phyloP scores from a whole-genome alignment of 2,797 vertebrate genomes.

The Perodicticus potto region DNA sequence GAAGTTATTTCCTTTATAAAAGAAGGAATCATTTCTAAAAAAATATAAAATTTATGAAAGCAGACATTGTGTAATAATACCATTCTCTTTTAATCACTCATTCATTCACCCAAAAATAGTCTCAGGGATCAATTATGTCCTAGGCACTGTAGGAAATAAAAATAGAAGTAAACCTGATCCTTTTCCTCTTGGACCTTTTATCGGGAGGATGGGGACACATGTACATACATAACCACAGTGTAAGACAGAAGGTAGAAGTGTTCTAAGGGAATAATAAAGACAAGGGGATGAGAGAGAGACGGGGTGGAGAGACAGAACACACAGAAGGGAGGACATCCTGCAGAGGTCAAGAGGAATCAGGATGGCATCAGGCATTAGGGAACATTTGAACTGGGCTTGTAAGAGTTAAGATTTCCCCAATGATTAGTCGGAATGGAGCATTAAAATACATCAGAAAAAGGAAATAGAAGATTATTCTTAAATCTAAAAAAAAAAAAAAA shows the following conservation, averaged over 20 bases:
- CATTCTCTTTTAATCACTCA: slow-evolving; percentile 66
- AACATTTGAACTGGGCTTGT: neutral
- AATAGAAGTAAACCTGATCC: slow-evolving; percentile 72
- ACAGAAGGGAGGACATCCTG: neutral
- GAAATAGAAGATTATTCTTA: neutral
- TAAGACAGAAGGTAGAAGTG: slow-evolving; percentile 56
- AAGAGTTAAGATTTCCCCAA: neutral
- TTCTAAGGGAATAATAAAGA: neutral
- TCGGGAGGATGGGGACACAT: neutral
- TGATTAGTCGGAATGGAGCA: neutral
- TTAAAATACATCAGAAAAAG: slow-evolving; percentile 34
- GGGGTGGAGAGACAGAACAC: neutral
- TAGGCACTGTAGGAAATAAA: slow-evolving; percentile 64
- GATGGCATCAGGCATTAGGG: neutral
- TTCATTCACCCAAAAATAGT: slow-evolving; percentile 70
- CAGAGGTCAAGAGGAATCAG: neutral
- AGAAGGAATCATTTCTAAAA: neutral
- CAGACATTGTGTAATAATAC: neutral
- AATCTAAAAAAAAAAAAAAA: too few species aligned
- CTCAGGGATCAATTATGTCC: slow-evolving; percentile 59
- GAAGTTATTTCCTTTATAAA: slow-evolving; percentile 54
- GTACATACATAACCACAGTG: slow-evolving; percentile 56
- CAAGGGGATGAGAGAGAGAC: neutral
- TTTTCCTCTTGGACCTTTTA: slow-evolving; percentile 66
- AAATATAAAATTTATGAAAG: slow-evolving; percentile 42